Evolutionary conservation across 2,113 vertebrate genomes (phyloP).

Genomic region (Gambusia holbrooki): DNA sequence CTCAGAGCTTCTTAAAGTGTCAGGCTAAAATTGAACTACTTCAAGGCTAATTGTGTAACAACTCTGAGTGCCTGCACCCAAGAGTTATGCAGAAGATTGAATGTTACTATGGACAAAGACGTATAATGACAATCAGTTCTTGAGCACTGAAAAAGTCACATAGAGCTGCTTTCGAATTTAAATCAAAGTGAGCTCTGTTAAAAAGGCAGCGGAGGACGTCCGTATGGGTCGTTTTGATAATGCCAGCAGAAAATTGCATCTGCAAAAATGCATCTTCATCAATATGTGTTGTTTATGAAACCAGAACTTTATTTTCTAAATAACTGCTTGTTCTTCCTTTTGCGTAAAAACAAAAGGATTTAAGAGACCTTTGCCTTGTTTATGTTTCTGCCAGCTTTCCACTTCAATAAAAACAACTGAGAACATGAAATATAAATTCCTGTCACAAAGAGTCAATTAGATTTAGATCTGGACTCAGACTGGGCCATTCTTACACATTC

Average conservation of each 20-base stretch:
- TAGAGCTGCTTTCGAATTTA: slow-evolving; percentile 49
- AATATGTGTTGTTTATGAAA: slow-evolving; percentile 44
- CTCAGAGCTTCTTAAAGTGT: slow-evolving; percentile 64
- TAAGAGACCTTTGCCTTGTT: neutral
- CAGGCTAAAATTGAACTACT: slow-evolving; percentile 64
- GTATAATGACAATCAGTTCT: slow-evolving; percentile 71
- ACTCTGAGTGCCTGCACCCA: slow-evolving; percentile 56
- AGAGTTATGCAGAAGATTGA: slow-evolving; percentile 67
- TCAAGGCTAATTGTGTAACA: slow-evolving; percentile 72
- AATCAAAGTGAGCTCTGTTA: slow-evolving; percentile 62
- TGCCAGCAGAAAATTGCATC: slow-evolving; percentile 13
- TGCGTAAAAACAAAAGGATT: neutral
- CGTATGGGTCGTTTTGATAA: slow-evolving; percentile 19
- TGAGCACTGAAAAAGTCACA: slow-evolving; percentile 29
- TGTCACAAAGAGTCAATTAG: neutral
- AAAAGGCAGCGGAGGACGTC: slow-evolving; percentile 21
- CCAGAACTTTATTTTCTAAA: slow-evolving; percentile 35
- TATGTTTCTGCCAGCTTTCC: neutral
- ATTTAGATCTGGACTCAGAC: neutral
- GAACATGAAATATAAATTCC: neutral
- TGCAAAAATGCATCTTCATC: slow-evolving; percentile 43
- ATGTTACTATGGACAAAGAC: slow-evolving; percentile 69
- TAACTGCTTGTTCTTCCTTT: neutral
- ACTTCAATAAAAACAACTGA: neutral
- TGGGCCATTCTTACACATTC: neutral